Percentiles rank a stretch among this genome's conserved stretches.
Conservation (phyloP, 1,140 invertebrate species). For the Periplaneta americana region DNA sequence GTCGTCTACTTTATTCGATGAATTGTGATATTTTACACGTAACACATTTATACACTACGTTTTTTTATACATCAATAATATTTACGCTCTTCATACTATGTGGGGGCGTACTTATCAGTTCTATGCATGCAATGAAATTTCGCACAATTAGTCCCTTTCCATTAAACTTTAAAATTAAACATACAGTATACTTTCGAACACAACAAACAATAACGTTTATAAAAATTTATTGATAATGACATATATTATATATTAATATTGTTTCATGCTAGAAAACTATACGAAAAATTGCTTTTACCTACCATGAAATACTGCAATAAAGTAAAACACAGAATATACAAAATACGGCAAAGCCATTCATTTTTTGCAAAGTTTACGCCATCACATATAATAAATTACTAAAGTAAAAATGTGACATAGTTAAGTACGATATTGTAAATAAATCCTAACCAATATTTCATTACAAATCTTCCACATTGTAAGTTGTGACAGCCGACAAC, state of each 20-base stretch:
- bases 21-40: too few species aligned
- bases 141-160: background rate
- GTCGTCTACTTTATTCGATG: too few species aligned
- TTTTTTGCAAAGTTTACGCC: background rate
- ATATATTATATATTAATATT: background rate
- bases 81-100: too few species aligned
- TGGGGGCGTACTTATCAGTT: too few species aligned
- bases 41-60: too few species aligned
- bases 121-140: background rate
- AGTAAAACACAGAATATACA: slow-evolving; percentile 35
- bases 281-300: slow-evolving; percentile 22
- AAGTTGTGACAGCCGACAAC: too few species aligned
- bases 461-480: too few species aligned
- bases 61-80: too few species aligned
- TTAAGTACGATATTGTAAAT: too few species aligned
- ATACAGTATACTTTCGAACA: background rate
- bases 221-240: background rate
- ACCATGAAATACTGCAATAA: slow-evolving; percentile 43
- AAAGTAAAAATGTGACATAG: too few species aligned
- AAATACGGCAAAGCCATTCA: slow-evolving; percentile 36
- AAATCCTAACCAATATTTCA: too few species aligned
- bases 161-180: background rate
- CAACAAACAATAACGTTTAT: background rate
- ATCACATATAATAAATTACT: background rate
- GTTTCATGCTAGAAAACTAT: slow-evolving; percentile 13